phyloP scores from a whole-genome alignment of 2,888 invertebrate genomes.

The Catocala fraxini region DNA sequence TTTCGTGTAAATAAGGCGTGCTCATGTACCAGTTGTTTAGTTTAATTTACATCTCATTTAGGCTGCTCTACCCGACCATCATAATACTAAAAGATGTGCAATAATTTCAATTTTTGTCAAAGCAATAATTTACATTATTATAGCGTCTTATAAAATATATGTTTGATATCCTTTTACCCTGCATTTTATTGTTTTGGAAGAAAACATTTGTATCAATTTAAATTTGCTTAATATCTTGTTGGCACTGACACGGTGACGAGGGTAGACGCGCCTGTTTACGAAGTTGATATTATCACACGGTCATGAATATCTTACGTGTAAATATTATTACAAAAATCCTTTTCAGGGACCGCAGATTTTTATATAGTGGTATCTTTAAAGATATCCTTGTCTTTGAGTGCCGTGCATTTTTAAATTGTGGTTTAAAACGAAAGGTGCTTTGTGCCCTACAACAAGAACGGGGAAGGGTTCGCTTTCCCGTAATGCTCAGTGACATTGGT shows the following conservation, averaged over 20 bases:
- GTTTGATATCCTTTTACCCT: neutral
- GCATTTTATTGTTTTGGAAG: constrained; percentile 1
- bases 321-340: constrained; percentile 12
- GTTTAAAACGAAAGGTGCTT: no score
- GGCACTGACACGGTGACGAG: constrained; percentile 34
- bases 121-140: no score
- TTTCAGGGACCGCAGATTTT: neutral
- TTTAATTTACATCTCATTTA: no score
- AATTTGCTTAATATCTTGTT: constrained; percentile 2
- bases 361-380: neutral
- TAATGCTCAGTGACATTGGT: constrained; percentile 17
- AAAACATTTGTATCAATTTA: neutral
- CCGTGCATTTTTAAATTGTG: neutral
- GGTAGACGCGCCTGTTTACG: constrained; percentile 28
- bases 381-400: neutral
- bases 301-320: constrained; percentile 4
- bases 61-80: no score
- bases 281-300: constrained; percentile 14
- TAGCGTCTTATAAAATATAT: neutral
- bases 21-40: no score
- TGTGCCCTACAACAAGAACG: no score
- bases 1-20: no score
- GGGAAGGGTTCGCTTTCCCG: no score
- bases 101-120: no score
- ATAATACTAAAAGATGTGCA: no score